A percentile compares a stretch with the other conserved stretches of the same genome.
phyloP scores from a whole-genome alignment of 2,113 vertebrate genomes.

The Ia io region DNA sequence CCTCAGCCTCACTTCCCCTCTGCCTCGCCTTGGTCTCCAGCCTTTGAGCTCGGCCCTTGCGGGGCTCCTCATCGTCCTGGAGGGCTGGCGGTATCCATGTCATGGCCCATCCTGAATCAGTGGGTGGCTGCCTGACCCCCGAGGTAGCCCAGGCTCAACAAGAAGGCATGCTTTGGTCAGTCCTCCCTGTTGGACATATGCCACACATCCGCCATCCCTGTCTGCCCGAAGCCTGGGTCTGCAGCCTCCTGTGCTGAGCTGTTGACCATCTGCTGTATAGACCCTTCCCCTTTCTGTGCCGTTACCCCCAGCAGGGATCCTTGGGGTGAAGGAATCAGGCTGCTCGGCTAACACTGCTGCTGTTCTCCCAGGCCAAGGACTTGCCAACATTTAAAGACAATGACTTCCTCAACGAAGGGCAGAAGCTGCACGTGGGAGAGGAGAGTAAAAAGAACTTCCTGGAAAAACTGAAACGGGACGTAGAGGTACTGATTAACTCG shows the following conservation, averaged over 20 bases:
- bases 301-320: neutral
- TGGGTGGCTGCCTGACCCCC: neutral
- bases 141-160: neutral
- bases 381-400: constrained; percentile 98
- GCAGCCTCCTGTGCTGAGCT: neutral
- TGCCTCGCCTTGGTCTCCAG: neutral
- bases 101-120: no score
- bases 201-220: neutral
- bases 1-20: neutral
- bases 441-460: constrained; percentile 96
- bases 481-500: constrained; percentile 87
- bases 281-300: no score
- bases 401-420: constrained; percentile 95
- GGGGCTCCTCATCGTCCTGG: neutral
- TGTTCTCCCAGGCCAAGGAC: constrained; percentile 90
- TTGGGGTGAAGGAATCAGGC: neutral
- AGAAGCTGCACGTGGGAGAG: constrained; percentile 93
- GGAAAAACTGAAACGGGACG: constrained; percentile 94
- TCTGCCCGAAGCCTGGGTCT: neutral
- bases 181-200: fast-evolving
- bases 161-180: neutral
- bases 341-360: neutral
- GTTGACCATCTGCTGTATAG: neutral
- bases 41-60: neutral
- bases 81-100: neutral